Conservation (phyloP, 2,888 invertebrate species). For the Carcina quercana region DNA sequence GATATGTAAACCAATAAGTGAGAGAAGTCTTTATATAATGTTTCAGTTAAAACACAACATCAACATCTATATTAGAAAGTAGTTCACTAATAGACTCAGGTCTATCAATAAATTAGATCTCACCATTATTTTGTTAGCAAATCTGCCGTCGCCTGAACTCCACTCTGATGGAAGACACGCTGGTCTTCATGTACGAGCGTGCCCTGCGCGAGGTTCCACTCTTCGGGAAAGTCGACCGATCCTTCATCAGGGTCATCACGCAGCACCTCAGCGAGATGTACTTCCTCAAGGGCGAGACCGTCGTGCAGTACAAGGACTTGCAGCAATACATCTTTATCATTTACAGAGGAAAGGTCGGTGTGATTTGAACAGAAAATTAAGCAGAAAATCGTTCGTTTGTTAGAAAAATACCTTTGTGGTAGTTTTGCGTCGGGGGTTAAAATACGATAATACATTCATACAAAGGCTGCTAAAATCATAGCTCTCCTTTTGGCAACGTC, state of each 20-base stretch:
- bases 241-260: constrained; percentile 70
- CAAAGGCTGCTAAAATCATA: no score
- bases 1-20: no score
- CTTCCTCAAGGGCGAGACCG: constrained; percentile 61
- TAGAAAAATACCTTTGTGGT: no score
- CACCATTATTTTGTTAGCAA: no score
- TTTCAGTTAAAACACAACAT: no score
- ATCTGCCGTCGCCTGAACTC: constrained; percentile 66
- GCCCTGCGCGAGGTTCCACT: constrained; percentile 69
- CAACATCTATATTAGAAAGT: no score
- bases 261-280: constrained; percentile 69
- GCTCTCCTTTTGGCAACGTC: no score
- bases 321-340: constrained; percentile 65
- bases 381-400: not conserved
- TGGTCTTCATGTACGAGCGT: constrained; percentile 67
- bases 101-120: no score
- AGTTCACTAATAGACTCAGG: no score
- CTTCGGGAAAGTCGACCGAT: constrained; percentile 66
- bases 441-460: no score
- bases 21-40: no score
- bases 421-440: no score
- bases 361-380: not conserved
- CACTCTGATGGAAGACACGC: constrained; percentile 67
- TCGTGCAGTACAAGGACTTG: constrained; percentile 63
- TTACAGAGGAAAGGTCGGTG: constrained; percentile 61